phyloP scores from a whole-genome alignment of 2,797 vertebrate genomes.

The Psittacula echo region DNA sequence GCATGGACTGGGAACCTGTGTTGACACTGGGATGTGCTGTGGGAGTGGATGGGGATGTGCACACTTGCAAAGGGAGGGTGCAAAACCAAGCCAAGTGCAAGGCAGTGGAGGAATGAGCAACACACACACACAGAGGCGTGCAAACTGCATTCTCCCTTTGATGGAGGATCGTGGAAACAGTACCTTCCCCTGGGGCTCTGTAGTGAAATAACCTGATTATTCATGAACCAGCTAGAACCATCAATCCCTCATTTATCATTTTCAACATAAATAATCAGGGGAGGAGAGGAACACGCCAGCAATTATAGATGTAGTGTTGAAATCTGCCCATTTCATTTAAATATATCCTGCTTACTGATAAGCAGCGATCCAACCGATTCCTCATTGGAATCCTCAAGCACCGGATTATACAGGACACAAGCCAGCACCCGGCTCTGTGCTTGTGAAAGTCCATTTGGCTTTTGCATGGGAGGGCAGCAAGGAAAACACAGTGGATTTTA shows the following conservation, averaged over 20 bases:
- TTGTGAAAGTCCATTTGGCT: background rate
- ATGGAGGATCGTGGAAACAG: constrained; percentile 20
- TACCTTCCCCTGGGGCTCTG: constrained; percentile 25
- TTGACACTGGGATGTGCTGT: background rate
- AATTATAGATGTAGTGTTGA: constrained; percentile 11
- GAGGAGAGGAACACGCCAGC: background rate
- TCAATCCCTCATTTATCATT: constrained; percentile 65
- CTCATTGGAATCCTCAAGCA: background rate
- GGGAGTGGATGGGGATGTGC: background rate
- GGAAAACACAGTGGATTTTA: background rate
- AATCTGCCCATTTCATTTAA: constrained; percentile 16
- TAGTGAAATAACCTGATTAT: constrained; percentile 50
- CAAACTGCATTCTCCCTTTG: background rate
- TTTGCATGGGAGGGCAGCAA: background rate
- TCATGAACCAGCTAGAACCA: constrained; percentile 57
- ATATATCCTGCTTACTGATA: constrained; percentile 1
- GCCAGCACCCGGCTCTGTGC: background rate
- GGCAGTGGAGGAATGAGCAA: background rate
- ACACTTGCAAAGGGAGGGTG: background rate
- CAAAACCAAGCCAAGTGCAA: background rate
- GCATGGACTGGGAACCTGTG: accelerated
- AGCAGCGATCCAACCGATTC: background rate
- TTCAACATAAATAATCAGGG: constrained; percentile 29
- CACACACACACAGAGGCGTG: accelerated
- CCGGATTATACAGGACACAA: constrained; percentile 35